phyloP scores from a whole-genome alignment of 2,113 vertebrate species.

The Oreochromis niloticus region DNA sequence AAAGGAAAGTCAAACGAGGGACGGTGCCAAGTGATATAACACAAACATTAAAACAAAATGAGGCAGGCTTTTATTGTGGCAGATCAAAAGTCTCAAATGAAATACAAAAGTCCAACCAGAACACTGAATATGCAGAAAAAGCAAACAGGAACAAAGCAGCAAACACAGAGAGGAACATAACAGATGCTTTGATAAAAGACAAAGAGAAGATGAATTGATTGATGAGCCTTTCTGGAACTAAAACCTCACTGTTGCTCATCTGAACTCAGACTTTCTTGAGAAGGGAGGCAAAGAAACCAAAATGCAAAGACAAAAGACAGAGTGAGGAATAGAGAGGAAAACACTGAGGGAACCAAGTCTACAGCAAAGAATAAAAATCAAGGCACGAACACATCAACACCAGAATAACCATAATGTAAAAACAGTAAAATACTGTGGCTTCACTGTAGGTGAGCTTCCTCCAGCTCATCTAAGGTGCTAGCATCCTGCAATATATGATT shows the following conservation, averaged over 20 bases:
- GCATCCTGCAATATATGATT: not conserved
- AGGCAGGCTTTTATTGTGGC: not conserved
- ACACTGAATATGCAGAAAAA: not conserved
- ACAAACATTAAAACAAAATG: not conserved
- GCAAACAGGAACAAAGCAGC: not conserved
- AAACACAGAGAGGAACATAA: accelerated
- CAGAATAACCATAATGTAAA: not conserved
- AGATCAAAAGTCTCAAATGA: not conserved
- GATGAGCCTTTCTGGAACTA: not conserved
- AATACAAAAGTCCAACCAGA: not conserved
- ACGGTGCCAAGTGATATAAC: accelerated
- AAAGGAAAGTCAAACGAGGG: not conserved
- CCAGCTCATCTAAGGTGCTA: not conserved
- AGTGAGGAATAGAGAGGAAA: not conserved
- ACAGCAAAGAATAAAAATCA: not conserved
- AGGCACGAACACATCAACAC: not conserved
- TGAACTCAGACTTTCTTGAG: not conserved
- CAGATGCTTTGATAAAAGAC: not conserved
- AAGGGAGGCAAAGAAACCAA: not conserved
- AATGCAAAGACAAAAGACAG: not conserved
- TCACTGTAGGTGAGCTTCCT: not conserved
- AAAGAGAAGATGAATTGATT: not conserved
- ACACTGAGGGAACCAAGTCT: not conserved
- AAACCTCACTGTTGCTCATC: not conserved
- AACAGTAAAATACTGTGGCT: not conserved